Percentiles rank a stretch among this genome's conserved stretches.
Evolutionary conservation across 2,888 invertebrate genomes (phyloP).

Genomic region (Mongoloraphidia duomilia): DNA sequence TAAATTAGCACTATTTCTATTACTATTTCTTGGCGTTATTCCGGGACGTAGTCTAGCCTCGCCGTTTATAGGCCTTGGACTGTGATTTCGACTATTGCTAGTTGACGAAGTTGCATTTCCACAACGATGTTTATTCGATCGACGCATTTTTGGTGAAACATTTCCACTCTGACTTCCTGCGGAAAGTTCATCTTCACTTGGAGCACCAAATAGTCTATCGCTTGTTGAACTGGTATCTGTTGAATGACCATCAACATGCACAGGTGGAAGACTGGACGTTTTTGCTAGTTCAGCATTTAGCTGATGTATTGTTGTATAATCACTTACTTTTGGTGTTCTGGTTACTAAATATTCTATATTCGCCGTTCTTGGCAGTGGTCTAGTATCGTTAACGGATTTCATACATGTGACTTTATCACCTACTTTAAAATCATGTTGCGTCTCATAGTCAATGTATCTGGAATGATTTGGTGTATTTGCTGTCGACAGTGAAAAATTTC

Average conservation of each 20-base stretch:
- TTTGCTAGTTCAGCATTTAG: conserved; percentile 20
- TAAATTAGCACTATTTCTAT: conserved; percentile 45
- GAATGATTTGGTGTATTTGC: conserved; percentile 28
- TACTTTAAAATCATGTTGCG: conserved; percentile 21
- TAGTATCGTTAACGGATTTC: conserved; percentile 26
- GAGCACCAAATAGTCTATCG: conserved; percentile 26
- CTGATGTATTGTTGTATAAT: conserved; percentile 20
- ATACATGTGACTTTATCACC: conserved; percentile 22
- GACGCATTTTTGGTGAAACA: conserved; percentile 35
- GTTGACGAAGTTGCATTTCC: conserved; percentile 30
- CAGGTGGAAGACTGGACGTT: conserved; percentile 27
- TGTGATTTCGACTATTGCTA: conserved; percentile 41
- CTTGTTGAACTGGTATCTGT: conserved; percentile 36
- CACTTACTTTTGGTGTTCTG: conserved; percentile 22
- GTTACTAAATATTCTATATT: conserved; percentile 32
- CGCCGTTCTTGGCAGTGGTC: conserved; percentile 31
- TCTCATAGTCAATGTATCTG: conserved; percentile 21
- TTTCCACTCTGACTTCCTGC: conserved; percentile 36
- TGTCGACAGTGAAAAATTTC: conserved; percentile 28
- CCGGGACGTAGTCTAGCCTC: conserved; percentile 41
- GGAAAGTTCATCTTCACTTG: conserved; percentile 42
- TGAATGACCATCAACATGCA: conserved; percentile 32
- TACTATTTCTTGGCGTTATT: conserved; percentile 31
- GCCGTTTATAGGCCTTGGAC: conserved; percentile 41
- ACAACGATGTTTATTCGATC: conserved; percentile 28